Evolutionary conservation across 2,113 vertebrate genomes (phyloP), one percentile per base, ranked within the genome.

Genomic region (Trematocara macrostoma): DNA sequence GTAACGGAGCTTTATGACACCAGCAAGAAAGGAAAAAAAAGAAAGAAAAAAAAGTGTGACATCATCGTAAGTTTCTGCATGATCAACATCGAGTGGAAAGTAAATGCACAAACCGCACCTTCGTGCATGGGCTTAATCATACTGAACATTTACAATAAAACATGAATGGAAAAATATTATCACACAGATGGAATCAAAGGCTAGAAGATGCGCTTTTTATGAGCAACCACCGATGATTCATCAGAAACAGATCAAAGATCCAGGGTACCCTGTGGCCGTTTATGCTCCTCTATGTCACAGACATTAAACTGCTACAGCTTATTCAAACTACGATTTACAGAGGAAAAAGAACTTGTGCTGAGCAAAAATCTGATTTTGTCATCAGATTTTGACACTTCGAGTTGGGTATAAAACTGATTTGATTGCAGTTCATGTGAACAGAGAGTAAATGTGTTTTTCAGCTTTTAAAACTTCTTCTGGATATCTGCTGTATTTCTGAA

Each of bases 1-100:
- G 7, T 69, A 15, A 69, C 11, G 0, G 1, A 69, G 7, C 64
- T 69, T 69, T 8, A 69, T 1, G n/a, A 69, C 38, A 69, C 64
- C n/a, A 23, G 64, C 16, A 64, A 64, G 31, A n/a, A 64, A 35
- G 16, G 8, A 0, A 6, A 61, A 61, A 61, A 59, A 18, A 2
- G 29, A 31, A 15, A 47, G 5, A 5, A 3, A 49, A 38, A n/a
- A 38, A 38, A n/a, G 59, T 23, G 35, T 69, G 23, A 29, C 11
- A 57, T 57, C 55, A 5, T 57, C 1, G 55, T 26, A 29, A 5
- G 55, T 26, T 26, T 57, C 11, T 2, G 55, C 7, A 15, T 29
- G 64, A 42, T 23, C n/a, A 23, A 69, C 64, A 69, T 42, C 5
- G 1, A 2, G 38, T 42, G 64, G 4, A 15, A 23, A 20, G 11